Percentiles rank a stretch among this genome's conserved stretches.
Conservation (phyloP, 2,113 vertebrate genomes). For the Actenoides lindsayi region DNA sequence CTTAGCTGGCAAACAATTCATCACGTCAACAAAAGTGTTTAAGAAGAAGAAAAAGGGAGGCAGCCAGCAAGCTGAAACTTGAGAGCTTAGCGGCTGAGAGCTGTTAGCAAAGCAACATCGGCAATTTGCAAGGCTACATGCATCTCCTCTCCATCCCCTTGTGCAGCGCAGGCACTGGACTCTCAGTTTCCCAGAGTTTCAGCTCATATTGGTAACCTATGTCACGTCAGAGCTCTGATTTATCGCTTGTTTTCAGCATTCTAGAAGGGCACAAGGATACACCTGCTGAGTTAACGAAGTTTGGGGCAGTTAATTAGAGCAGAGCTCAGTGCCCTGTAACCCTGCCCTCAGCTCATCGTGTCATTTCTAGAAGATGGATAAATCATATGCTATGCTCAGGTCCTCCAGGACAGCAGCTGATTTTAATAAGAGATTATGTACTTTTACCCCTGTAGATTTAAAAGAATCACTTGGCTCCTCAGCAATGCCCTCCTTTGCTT, state of each 20-base stretch:
- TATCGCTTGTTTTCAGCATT: neutral
- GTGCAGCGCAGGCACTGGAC: rapidly evolving
- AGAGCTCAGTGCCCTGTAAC: neutral
- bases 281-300: neutral
- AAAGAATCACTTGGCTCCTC: neutral
- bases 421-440: conserved; percentile 9
- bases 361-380: neutral
- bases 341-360: neutral
- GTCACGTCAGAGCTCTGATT: neutral
- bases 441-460: neutral
- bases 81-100: rapidly evolving
- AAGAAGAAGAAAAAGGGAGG: neutral
- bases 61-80: neutral
- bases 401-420: neutral
- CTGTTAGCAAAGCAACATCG: neutral
- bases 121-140: neutral
- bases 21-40: neutral
- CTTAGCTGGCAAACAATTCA: conserved; percentile 12
- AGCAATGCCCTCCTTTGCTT: neutral
- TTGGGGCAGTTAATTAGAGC: neutral
- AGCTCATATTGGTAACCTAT: neutral
- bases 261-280: neutral
- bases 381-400: rapidly evolving
- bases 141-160: neutral
- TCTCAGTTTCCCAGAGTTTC: neutral